Evolutionary conservation across 2,888 invertebrate genomes (phyloP).

Genomic region (Pasiphila rectangulata): DNA sequence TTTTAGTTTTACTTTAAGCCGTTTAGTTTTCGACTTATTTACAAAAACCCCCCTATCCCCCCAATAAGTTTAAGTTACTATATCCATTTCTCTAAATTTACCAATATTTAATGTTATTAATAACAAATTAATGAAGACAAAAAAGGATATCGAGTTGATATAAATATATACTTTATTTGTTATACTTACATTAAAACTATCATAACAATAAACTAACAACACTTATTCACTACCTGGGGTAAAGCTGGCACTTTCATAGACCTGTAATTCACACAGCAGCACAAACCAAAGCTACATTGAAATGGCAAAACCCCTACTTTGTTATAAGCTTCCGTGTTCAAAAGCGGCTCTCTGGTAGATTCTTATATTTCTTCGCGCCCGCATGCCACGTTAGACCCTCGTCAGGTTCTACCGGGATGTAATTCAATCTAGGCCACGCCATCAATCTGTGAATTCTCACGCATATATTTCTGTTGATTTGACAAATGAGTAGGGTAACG

Average conservation of each 20-base stretch:
- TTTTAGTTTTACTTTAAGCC: too few relatives aligned
- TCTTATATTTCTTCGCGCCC: conserved; percentile 65
- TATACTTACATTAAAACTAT: too few relatives aligned
- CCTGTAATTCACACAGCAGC: background rate
- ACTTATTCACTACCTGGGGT: too few relatives aligned
- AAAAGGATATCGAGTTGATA: too few relatives aligned
- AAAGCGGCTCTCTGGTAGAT: conserved; percentile 44
- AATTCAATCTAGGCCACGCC: conserved; percentile 78
- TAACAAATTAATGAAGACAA: too few relatives aligned
- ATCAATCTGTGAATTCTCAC: conserved; percentile 79
- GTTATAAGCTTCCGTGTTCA: conserved; percentile 7
- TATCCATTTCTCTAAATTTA: too few relatives aligned
- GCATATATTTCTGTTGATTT: conserved; percentile 81
- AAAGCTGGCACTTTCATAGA: background rate
- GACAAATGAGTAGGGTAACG: conserved; percentile 79
- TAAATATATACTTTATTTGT: too few relatives aligned
- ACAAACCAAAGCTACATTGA: background rate
- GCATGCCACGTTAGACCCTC: conserved; percentile 74
- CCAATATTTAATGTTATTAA: too few relatives aligned
- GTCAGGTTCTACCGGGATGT: conserved; percentile 76
- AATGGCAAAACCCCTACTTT: conserved; percentile 7
- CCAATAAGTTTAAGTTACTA: too few relatives aligned
- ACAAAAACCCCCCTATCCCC: too few relatives aligned
- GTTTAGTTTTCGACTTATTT: too few relatives aligned
- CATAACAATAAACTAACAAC: too few relatives aligned